Conservation (phyloP, 1,140 invertebrate species). For the Galleria mellonella region DNA sequence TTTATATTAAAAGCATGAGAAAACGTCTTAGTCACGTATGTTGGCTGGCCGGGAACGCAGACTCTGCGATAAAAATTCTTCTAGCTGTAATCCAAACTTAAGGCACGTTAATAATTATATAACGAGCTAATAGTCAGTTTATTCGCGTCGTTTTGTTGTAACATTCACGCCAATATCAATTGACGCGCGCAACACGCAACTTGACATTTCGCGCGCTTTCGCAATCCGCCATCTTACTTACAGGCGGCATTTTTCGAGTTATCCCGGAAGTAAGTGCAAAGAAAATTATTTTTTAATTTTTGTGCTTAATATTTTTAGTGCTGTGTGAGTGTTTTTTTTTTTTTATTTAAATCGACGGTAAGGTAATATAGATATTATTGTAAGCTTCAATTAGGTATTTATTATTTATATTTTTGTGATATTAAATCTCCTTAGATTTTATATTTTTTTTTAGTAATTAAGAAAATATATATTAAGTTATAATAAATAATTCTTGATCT, state of each 20-base stretch:
- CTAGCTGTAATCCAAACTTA: slow-evolving; percentile 13
- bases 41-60: slow-evolving; percentile 42
- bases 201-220: slow-evolving; percentile 26
- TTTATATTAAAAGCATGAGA: slow-evolving; percentile 56
- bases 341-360: slow-evolving; percentile 8
- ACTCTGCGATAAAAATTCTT: slow-evolving; percentile 37
- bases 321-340: slow-evolving; percentile 26
- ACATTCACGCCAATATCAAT: slow-evolving; percentile 11
- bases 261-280: slow-evolving; percentile 49
- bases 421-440: too few relatives aligned
- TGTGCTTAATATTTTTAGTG: slow-evolving; percentile 17
- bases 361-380: slow-evolving; percentile 12
- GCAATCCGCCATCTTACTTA: slow-evolving; percentile 30
- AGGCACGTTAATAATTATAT: slow-evolving; percentile 18
- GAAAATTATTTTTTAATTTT: slow-evolving; percentile 25
- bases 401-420: too few relatives aligned
- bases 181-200: slow-evolving; percentile 6
- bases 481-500: too few relatives aligned
- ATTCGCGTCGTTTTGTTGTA: slow-evolving; percentile 16
- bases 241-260: slow-evolving; percentile 25
- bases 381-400: too few relatives aligned
- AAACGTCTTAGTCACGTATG: slow-evolving; percentile 54
- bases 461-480: too few relatives aligned
- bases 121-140: slow-evolving; percentile 7
- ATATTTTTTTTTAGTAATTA: too few relatives aligned